Base-by-base conservation (phyloP, 2,888 invertebrate genomes). In the Prenolepis imparis region DNA sequence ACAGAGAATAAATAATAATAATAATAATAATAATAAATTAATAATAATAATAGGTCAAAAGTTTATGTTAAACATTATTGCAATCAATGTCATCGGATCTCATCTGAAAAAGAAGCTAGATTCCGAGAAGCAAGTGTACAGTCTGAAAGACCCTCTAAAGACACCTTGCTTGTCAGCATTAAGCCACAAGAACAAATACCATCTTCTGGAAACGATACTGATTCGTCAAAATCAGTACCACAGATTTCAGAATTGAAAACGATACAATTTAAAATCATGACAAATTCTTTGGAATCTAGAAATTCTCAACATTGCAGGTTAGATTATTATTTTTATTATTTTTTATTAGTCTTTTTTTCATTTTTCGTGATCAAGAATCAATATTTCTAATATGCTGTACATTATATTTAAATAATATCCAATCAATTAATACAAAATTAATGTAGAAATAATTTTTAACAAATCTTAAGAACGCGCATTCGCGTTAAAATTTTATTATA, bases 351-450 rank as follows among this genome's bases (percentile, higher is more conserved):
- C 11, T n/a, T 24, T 57, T 1, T 24, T 18, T 59, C 6, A 24
- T 11, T 68, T 52, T n/a, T n/a, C 3, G 2, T 52, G 8, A 0
- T 18, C n/a, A 48, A 48, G n/a, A 15, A 3, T 44, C 44, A 12
- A 44, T 48, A 48, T 48, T 48, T 52, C 8, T 52, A 52, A n/a
- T n/a, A n/a, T 41, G 24, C 21, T 9, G 24, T 72, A 24, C 11
- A 72, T 39, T 68, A 11, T 39, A 72, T 55, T 21, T 55, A 11
- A 63, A 63, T 63, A 4, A 15, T 70, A 36, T 39, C 39, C 2
- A 57, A 57, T 57, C 18, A 57, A 39, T 39, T 39, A 11, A 8
- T 9, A 36, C 1, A 36, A 9, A 24, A 18, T 73, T 32, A 0
- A 6, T 36, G 18, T 48, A 36, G 44, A 61, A 28, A 28, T 9